Conservation (phyloP, 2,888 invertebrate genomes). For the Drosophila siamana region DNA sequence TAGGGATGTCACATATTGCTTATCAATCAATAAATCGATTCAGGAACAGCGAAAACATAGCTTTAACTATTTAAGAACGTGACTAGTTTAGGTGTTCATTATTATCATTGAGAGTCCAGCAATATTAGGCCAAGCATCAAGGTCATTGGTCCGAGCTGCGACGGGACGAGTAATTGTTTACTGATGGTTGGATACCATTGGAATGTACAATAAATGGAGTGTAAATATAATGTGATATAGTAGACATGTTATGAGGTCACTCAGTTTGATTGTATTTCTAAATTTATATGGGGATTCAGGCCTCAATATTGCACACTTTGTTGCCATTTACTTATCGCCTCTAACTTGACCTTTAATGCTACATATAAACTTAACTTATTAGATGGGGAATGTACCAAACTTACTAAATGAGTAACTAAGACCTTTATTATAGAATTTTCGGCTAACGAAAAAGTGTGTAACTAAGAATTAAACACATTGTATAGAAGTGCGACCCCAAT, state of each 20-base stretch:
- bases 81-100: constrained; percentile 35
- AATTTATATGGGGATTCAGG: background rate
- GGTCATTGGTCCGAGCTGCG: constrained; percentile 27
- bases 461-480: background rate
- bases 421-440: background rate
- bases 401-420: too few species aligned
- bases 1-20: constrained; percentile 15
- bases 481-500: constrained; percentile 15
- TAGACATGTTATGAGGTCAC: constrained; percentile 2
- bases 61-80: constrained; percentile 39
- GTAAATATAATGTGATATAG: constrained; percentile 11
- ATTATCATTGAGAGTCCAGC: constrained; percentile 6
- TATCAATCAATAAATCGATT: constrained; percentile 71
- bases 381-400: too few species aligned
- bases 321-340: background rate
- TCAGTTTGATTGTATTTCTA: background rate
- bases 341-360: constrained; percentile 39
- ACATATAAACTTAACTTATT: too few species aligned
- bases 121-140: constrained; percentile 35
- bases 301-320: background rate
- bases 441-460: constrained; percentile 1
- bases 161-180: constrained; percentile 18
- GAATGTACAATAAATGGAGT: constrained; percentile 14
- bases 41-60: constrained; percentile 1
- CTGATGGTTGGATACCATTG: constrained; percentile 24